These are phyloP conservation scores for Lypha dubia DNA, from an alignment of 2,888 invertebrate genomes.

Conservation along the genomic window DNA sequence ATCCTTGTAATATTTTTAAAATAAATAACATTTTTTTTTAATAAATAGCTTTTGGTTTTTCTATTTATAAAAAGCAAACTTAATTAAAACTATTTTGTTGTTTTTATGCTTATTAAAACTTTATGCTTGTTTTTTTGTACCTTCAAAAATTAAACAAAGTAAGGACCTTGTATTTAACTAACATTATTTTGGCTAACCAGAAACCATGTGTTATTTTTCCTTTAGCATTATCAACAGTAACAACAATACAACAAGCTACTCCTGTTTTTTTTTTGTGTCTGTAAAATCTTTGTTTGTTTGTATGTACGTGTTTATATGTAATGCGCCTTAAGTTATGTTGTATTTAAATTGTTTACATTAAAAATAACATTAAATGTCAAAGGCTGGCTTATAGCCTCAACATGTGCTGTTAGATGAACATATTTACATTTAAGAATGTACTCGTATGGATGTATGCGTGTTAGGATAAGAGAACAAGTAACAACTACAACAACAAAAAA, in stretches of 20 bases:
- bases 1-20: constrained; percentile 32
- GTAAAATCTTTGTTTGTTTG: background rate
- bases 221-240: constrained; percentile 37
- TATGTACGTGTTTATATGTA: constrained; percentile 25
- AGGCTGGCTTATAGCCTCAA: constrained; percentile 67
- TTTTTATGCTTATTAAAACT: constrained; percentile 37
- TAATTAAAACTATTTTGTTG: constrained; percentile 60
- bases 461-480: background rate
- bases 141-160: background rate
- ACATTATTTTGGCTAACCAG: constrained; percentile 52
- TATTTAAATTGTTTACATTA: constrained; percentile 71
- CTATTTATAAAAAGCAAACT: constrained; percentile 40
- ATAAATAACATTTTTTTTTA: constrained; percentile 25
- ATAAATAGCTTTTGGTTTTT: constrained; percentile 13
- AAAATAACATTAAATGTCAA: constrained; percentile 71
- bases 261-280: too few relatives aligned
- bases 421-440: background rate
- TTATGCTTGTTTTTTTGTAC: too few relatives aligned
- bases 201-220: constrained; percentile 63
- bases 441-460: background rate
- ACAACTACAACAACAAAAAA: background rate
- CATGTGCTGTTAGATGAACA: constrained; percentile 45
- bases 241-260: background rate
- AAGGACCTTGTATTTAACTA: constrained; percentile 33
- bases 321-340: constrained; percentile 70